These are phyloP conservation scores for Phasia obesa DNA, from an alignment of 2,888 invertebrate genomes.

Conservation along the genomic window DNA sequence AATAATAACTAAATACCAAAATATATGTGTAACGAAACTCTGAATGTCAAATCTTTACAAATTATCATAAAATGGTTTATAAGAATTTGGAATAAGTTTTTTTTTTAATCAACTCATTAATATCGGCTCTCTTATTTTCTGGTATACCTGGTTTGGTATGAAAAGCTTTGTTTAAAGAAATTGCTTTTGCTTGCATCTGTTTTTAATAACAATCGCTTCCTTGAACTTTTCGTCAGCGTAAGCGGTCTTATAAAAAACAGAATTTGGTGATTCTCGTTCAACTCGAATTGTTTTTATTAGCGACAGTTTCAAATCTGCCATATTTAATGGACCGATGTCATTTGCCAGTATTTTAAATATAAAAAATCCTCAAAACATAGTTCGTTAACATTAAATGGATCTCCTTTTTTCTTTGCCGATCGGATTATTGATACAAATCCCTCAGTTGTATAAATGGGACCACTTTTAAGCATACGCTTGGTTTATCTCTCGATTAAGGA, in stretches of 20 bases:
- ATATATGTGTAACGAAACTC: too few relatives aligned
- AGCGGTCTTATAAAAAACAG: constrained; percentile 52
- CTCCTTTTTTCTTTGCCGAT: too few relatives aligned
- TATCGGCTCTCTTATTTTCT: constrained; percentile 52
- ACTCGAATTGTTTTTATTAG: constrained; percentile 46
- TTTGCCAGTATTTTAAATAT: constrained; percentile 44
- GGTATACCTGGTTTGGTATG: constrained; percentile 52
- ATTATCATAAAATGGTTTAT: too few relatives aligned
- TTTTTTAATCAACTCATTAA: constrained; percentile 53
- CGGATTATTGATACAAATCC: too few relatives aligned
- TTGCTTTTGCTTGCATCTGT: constrained; percentile 52
- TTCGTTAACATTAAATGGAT: too few relatives aligned
- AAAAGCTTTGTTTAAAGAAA: constrained; percentile 55
- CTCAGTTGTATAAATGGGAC: too few relatives aligned
- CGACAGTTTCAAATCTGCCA: constrained; percentile 55
- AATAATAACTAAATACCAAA: constrained; percentile 45
- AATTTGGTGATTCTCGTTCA: constrained; percentile 58
- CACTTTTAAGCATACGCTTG: too few relatives aligned
- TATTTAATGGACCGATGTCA: constrained; percentile 59
- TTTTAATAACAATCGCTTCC: constrained; percentile 54
- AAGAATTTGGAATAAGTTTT: too few relatives aligned
- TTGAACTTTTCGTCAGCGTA: constrained; percentile 47
- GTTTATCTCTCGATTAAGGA: too few relatives aligned
- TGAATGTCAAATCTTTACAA: constrained; percentile 31
- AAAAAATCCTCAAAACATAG: too few relatives aligned